phyloP scores from a whole-genome alignment of 2,797 vertebrate species.

The Pipistrellus pygmaeus region DNA sequence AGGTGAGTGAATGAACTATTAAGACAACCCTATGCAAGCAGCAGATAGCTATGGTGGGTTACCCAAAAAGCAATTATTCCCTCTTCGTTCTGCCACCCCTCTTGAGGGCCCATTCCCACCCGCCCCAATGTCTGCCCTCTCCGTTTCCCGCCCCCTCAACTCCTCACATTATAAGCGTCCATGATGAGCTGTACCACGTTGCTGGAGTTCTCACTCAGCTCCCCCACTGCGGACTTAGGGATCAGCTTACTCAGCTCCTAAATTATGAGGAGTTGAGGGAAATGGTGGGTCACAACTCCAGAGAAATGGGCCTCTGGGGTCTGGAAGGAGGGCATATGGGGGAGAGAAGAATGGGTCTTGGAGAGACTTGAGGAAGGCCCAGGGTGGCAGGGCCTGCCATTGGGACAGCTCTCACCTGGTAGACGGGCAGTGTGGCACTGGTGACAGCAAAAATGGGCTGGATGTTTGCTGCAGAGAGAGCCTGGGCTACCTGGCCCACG shows the following conservation, averaged over 20 bases:
- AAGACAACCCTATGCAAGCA: background rate
- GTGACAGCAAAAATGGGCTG: constrained; percentile 92
- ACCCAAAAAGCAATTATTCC: background rate
- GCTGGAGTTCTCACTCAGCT: constrained; percentile 89
- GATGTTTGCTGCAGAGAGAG: constrained; percentile 89
- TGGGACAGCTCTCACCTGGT: constrained; percentile 85
- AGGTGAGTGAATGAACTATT: background rate
- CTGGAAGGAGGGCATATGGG: background rate
- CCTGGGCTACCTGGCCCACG: constrained; percentile 89
- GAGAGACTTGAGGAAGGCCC: background rate
- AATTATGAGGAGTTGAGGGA: background rate
- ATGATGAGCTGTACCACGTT: constrained; percentile 91
- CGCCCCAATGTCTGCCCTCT: background rate
- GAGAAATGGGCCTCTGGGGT: background rate
- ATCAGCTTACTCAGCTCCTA: constrained; percentile 90
- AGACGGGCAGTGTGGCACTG: constrained; percentile 83
- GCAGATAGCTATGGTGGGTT: background rate
- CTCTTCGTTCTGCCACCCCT: background rate
- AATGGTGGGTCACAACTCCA: background rate
- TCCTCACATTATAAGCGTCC: constrained; percentile 89
- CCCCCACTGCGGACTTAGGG: constrained; percentile 90
- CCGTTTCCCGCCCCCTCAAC: background rate
- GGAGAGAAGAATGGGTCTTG: background rate
- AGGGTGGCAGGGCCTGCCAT: background rate
- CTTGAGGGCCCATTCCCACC: background rate